phyloP scores from a whole-genome alignment of 2,113 vertebrate genomes.

The Crotalus viridis region DNA sequence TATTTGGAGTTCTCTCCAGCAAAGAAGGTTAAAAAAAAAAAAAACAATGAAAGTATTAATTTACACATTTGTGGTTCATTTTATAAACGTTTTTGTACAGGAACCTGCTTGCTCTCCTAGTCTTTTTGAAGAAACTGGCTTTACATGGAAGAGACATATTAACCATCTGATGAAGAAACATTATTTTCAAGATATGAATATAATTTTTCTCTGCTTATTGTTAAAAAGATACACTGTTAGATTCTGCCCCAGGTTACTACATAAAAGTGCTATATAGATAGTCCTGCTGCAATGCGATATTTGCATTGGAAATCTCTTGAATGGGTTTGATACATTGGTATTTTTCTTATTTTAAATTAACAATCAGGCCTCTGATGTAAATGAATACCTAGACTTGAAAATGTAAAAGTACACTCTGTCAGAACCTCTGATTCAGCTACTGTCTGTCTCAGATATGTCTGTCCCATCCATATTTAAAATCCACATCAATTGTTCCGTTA shows the following conservation, averaged over 20 bases:
- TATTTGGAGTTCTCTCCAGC: constrained; percentile 8
- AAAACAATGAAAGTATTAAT: not conserved
- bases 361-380: not conserved
- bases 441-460: not conserved
- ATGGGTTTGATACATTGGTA: not conserved
- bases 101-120: not conserved
- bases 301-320: not conserved
- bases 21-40: not conserved
- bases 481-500: not conserved
- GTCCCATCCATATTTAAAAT: not conserved
- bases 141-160: not conserved
- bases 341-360: not conserved
- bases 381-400: not conserved
- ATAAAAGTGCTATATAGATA: not conserved
- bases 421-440: not conserved
- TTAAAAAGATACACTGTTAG: not conserved
- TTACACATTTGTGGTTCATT: constrained; percentile 24
- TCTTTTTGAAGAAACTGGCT: not conserved
- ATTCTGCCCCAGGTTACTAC: not conserved
- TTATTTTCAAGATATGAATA: not conserved
- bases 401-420: not conserved
- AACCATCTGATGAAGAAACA: not conserved
- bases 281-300: not conserved
- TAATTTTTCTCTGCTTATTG: no score
- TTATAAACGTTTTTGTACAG: not conserved